Conservation (phyloP, 2,113 vertebrate species). For the Platycercus adscitus region DNA sequence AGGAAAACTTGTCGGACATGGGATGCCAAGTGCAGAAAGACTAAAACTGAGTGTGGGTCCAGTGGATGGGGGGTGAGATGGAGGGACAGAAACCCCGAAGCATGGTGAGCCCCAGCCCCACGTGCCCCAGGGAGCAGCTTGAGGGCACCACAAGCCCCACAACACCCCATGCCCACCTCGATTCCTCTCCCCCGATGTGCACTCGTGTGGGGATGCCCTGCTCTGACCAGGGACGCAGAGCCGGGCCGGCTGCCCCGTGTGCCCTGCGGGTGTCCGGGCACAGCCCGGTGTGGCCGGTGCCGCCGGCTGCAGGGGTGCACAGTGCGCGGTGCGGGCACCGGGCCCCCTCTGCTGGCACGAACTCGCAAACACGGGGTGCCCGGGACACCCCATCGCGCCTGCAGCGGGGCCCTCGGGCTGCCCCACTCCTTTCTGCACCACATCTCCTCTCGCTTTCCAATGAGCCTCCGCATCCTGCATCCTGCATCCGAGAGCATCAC, state of each 20-base stretch:
- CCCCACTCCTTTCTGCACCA: fast-evolving
- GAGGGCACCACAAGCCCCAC: fast-evolving
- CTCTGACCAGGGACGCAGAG: background rate
- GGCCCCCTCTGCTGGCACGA: background rate
- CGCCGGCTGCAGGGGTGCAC: fast-evolving
- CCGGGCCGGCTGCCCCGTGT: fast-evolving
- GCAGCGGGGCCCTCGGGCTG: background rate
- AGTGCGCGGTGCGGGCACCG: background rate
- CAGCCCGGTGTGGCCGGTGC: fast-evolving
- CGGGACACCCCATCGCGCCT: background rate
- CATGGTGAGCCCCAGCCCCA: fast-evolving
- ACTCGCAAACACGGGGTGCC: background rate
- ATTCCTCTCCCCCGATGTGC: too few relatives aligned
- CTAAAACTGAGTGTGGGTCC: background rate
- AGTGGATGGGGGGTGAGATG: fast-evolving
- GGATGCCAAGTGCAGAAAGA: background rate
- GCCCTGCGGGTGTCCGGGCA: too few relatives aligned
- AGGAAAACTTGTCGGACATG: background rate
- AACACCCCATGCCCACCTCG: background rate
- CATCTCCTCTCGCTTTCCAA: too few relatives aligned
- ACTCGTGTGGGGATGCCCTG: background rate
- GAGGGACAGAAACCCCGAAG: background rate
- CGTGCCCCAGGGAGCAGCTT: fast-evolving
- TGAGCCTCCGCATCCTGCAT: background rate
- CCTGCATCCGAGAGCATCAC: background rate